Evolutionary conservation across 2,888 invertebrate species (phyloP), one percentile per base, ranked within the genome.

Genomic region (Maniola hyperantus): DNA sequence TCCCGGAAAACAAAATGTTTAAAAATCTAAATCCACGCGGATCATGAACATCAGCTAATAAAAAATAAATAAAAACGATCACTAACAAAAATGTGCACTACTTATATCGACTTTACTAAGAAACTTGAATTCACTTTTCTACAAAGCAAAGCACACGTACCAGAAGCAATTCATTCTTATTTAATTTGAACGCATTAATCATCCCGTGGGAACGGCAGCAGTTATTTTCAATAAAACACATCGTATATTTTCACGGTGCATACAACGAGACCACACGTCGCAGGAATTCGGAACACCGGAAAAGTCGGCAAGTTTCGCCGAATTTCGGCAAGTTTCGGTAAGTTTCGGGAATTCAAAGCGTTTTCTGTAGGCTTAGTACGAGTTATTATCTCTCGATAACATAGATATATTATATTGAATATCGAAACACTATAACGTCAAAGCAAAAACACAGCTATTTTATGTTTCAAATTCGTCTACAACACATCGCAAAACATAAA

Each of bases 211-310:
- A 61, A 44, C 34, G 63, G 55, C 34, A n/a, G 60, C 59, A 51
- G 33, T 54, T 66, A 64, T 61, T 68, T 64, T 64, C 70, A 66
- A 59, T 61, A 68, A 54, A 64, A 33, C 39, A 57, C 33, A 20
- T 64, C 64, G 67, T 68, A 46, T 65, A 66, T 72, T 65, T 68
- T 44, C 55, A 61, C 64, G 60, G 55, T 51, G 65, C 68, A 63
- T 63, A 60, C 67, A 54, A 53, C 64, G 51, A 46, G 48, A 85
- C 85, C 83, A 82, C 83, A 85, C 80, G 78, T 74, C 76, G 67
- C 68, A 70, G 82, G 84, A 82, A 87, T 87, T 77, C 82, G 79
- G 81, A 79, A 82, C 80, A 80, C 78, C 72, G 82, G 83, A 83
- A 87, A 87, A 83, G 81, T 86, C 82, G 76, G 79, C 78, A 63